A percentile compares a stretch with the other conserved stretches of the same genome.
These are phyloP conservation scores for Neoitamus cyanurus DNA, from an alignment of 2,888 invertebrate species.

Conservation along the genomic window DNA sequence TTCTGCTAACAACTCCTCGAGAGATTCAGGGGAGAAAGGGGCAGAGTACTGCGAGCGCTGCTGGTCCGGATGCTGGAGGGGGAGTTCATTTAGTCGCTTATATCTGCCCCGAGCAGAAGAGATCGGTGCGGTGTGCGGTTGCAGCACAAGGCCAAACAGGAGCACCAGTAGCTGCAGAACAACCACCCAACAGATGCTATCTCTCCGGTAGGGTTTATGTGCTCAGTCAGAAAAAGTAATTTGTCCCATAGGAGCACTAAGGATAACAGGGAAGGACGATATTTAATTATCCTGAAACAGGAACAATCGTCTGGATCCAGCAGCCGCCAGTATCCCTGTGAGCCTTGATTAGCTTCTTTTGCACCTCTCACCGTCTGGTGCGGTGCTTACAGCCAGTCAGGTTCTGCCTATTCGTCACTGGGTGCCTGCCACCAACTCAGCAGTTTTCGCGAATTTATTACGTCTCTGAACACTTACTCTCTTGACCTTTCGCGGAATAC, in stretches of 20 bases:
- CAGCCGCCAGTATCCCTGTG: background rate
- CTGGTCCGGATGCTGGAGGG: background rate
- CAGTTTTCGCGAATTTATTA: background rate
- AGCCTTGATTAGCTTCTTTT: constrained; percentile 17
- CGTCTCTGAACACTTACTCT: background rate
- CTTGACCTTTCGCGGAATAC: background rate
- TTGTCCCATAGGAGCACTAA: constrained; percentile 51
- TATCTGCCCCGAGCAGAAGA: background rate
- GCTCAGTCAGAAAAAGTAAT: constrained; percentile 44
- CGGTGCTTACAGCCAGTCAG: background rate
- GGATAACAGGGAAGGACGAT: constrained; percentile 46
- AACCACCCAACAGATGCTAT: background rate
- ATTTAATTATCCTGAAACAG: constrained; percentile 52
- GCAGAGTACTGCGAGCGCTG: background rate
- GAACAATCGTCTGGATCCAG: constrained; percentile 47
- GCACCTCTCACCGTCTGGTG: background rate
- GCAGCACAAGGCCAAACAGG: background rate
- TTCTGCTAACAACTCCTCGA: background rate
- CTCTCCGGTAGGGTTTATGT: background rate
- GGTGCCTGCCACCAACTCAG: background rate
- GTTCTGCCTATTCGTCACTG: constrained; percentile 10
- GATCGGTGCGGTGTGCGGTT: background rate
- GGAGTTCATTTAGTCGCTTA: constrained; percentile 17
- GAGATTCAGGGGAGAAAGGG: background rate
- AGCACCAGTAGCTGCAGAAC: background rate